Evolutionary conservation across 2,113 vertebrate genomes (phyloP).

Genomic region (Ceyx melanurus): DNA sequence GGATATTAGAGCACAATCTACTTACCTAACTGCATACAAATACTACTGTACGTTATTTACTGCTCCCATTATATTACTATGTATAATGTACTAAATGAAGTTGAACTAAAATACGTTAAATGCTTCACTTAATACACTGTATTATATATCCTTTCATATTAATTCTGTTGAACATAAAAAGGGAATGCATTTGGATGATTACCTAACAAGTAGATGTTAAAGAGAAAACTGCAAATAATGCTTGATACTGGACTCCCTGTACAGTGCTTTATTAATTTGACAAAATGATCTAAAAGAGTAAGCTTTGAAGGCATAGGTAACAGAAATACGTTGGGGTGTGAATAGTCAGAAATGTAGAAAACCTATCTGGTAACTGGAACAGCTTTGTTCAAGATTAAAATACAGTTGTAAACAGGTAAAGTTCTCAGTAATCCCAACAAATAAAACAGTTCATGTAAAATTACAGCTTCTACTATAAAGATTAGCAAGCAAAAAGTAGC

Average conservation of each 20-base stretch:
- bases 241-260: background rate
- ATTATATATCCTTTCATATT: background rate
- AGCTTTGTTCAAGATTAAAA: background rate
- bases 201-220: background rate
- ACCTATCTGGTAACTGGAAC: background rate
- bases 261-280: background rate
- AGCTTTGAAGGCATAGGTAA: background rate
- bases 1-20: background rate
- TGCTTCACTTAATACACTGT: background rate
- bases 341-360: background rate
- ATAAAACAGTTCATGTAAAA: background rate
- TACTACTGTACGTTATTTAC: background rate
- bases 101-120: background rate
- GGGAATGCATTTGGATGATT: background rate
- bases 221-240: background rate
- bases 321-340: background rate
- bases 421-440: background rate
- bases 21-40: background rate
- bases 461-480: background rate
- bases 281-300: background rate
- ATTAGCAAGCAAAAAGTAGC: background rate
- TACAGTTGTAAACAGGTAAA: background rate
- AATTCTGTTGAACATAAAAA: background rate
- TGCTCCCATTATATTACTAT: rapidly evolving
- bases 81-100: background rate